Evolutionary conservation across 2,888 invertebrate genomes (phyloP), one percentile per base, ranked within the genome.

Genomic region (Spilosoma lubricipeda): DNA sequence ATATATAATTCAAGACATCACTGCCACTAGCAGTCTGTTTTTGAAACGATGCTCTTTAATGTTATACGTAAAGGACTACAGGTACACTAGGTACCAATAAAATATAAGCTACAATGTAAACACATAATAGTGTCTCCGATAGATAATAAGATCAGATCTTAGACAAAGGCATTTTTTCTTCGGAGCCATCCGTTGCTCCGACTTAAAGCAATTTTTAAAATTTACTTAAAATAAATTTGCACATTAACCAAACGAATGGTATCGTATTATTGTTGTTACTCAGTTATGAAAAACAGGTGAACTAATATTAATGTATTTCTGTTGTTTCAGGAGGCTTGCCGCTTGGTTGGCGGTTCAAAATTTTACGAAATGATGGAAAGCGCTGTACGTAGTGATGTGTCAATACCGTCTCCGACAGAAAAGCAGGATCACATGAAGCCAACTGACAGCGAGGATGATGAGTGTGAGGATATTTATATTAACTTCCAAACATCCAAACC

Each of bases 351-450:
- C 68, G 95, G 95, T 2, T 96, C 96, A 64, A 96, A 95, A 87
- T 96, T 96, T 89, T 96, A 96, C 90, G 93, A 95, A 85, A 89
- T 93, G 85, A 88, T 93, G 87, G 93, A 93, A 36, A 93, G 90
- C 0, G 80, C 92, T 2, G 83, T 90, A 13, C 85, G 93, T 0
- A 89, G 88, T 0, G 91, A 90, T 52, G 87, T 84, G 4, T 90
- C 92, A 20, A 94, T 93, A 1, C 93, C 93, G 0, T 95, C 96
- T 1, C 96, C 96, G 0, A 95, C 95, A 0, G 98, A 98, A 91
- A 98, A 98, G 87, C 97, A 97, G 83, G 98, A 98, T 89, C 96
- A 96, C 78, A 98, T 98, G 97, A 98, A 98, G 90, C 97, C 98
- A 13, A 96, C 95, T 64, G 97, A 97, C 86, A 98, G 97, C 78